These are phyloP conservation scores for Malachius bipustulatus DNA, from an alignment of 2,888 invertebrate species.

Conservation along the genomic window DNA sequence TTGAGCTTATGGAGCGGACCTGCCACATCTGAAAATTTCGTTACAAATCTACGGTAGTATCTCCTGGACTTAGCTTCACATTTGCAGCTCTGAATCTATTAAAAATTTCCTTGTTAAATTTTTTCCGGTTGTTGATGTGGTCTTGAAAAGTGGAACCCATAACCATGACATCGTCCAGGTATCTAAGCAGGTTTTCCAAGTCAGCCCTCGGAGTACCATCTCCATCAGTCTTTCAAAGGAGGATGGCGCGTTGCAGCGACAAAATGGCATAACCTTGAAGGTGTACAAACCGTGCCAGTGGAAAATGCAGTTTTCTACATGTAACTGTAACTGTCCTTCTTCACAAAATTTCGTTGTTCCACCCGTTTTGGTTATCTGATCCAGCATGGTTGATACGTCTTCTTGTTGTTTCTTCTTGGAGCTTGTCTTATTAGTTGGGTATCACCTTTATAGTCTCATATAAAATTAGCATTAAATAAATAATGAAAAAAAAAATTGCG, in stretches of 20 bases:
- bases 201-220: not conserved
- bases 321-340: no score
- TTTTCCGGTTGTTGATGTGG: not conserved
- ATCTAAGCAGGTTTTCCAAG: not conserved
- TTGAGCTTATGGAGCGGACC: no score
- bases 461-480: no score
- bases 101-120: not conserved
- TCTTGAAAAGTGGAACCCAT: not conserved
- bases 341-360: not conserved
- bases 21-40: not conserved
- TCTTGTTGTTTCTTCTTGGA: no score
- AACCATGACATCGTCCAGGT: not conserved
- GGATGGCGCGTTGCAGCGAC: not conserved
- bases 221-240: not conserved
- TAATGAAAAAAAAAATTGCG: no score
- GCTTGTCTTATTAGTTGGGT: no score
- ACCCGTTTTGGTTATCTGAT: no score
- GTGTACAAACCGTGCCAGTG: not conserved
- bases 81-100: not conserved
- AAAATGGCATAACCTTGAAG: not conserved
- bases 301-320: slow-evolving; percentile 1
- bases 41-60: slow-evolving; percentile 1
- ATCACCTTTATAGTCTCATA: no score
- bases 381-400: no score
- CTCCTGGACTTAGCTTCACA: not conserved